Evolutionary conservation across 2,888 invertebrate species (phyloP).

Genomic region (Acleris cristana): DNA sequence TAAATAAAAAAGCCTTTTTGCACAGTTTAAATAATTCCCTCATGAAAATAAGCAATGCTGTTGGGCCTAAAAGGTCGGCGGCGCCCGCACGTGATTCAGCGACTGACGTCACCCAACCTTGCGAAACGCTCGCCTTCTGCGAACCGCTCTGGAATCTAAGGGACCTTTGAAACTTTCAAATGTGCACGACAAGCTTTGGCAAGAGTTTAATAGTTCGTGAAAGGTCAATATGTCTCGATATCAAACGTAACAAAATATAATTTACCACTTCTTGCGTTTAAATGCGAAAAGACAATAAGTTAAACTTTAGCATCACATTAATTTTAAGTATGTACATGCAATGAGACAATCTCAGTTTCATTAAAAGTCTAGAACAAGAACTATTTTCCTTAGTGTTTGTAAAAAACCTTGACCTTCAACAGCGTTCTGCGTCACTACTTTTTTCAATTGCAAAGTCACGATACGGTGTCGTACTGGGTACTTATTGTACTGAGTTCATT

Average conservation of each 20-base stretch:
- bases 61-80: slow-evolving; percentile 54
- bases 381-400: slow-evolving; percentile 15
- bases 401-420: slow-evolving; percentile 28
- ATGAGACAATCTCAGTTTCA: slow-evolving; percentile 7
- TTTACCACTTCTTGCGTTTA: background rate
- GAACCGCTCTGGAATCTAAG: slow-evolving; percentile 36
- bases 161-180: slow-evolving; percentile 27
- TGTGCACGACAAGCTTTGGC: slow-evolving; percentile 1
- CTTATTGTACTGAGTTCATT: slow-evolving; percentile 10
- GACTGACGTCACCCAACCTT: slow-evolving; percentile 59
- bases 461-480: slow-evolving; percentile 15
- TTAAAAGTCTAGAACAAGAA: slow-evolving; percentile 5
- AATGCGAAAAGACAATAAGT: no score
- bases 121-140: slow-evolving; percentile 35
- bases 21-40: slow-evolving; percentile 24
- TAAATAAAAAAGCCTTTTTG: slow-evolving; percentile 17
- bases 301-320: background rate
- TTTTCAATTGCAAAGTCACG: slow-evolving; percentile 20
- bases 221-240: slow-evolving; percentile 11
- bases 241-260: background rate
- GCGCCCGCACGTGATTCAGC: slow-evolving; percentile 58
- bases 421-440: slow-evolving; percentile 17
- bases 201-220: slow-evolving; percentile 28
- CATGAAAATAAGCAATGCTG: slow-evolving; percentile 28
- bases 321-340: background rate